phyloP scores from a whole-genome alignment of 2,888 invertebrate species.

The Acronicta aceris region DNA sequence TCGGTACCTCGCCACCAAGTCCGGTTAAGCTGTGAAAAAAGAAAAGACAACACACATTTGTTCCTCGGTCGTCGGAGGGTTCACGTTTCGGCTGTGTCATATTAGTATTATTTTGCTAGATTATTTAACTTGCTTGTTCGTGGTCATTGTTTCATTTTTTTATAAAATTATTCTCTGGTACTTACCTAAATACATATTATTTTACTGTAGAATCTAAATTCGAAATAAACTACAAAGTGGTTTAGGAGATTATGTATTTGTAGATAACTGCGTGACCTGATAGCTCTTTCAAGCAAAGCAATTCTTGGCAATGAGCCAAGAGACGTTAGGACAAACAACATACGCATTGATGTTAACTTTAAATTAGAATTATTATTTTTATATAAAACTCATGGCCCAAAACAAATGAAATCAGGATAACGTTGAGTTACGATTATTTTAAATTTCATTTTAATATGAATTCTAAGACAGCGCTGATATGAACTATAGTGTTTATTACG shows the following conservation, averaged over 20 bases:
- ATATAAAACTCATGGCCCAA: neutral
- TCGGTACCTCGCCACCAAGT: too few species aligned
- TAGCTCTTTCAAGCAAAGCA: slow-evolving; percentile 28
- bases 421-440: slow-evolving; percentile 1
- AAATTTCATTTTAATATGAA: slow-evolving; percentile 3
- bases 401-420: neutral
- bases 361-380: neutral
- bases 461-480: slow-evolving; percentile 13
- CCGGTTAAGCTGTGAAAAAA: too few species aligned
- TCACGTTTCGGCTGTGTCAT: too few species aligned
- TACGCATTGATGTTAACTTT: slow-evolving; percentile 7
- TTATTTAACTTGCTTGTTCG: too few species aligned
- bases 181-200: too few species aligned
- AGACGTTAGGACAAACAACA: slow-evolving; percentile 19
- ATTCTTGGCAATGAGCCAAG: slow-evolving; percentile 27
- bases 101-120: too few species aligned
- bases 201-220: too few species aligned
- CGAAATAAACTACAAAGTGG: too few species aligned
- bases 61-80: too few species aligned
- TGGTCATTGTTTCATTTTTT: too few species aligned
- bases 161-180: too few species aligned
- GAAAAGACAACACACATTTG: too few species aligned
- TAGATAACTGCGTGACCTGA: slow-evolving; percentile 21
- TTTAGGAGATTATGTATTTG: slow-evolving; percentile 12
- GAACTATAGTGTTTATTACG: slow-evolving; percentile 21